Evolutionary conservation across 23 tunicate genomes (phyloP).

Genomic region (Styela plicata): DNA sequence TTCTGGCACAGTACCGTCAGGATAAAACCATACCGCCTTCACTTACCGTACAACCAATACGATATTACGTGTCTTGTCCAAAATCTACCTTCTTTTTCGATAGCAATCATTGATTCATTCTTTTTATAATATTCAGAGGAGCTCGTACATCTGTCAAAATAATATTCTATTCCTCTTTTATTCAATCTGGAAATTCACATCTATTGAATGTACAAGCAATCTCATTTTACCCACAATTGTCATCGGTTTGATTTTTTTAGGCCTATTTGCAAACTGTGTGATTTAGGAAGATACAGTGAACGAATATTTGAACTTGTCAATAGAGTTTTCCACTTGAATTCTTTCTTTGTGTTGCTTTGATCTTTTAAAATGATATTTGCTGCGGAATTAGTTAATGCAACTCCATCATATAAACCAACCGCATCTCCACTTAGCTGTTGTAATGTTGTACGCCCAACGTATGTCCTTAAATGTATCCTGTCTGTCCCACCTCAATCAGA

Average conservation of each 20-base stretch:
- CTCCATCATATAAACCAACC: no score
- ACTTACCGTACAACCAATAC: constrained; percentile 11
- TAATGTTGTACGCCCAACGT: no score
- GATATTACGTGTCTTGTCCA: constrained; percentile 4
- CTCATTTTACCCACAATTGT: constrained; percentile 17
- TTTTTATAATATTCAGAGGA: background rate
- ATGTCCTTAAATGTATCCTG: no score
- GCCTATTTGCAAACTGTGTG: no score
- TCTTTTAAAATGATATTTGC: no score
- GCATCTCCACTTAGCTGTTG: no score
- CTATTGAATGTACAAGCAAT: background rate
- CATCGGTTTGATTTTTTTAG: background rate
- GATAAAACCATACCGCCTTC: constrained; percentile 2
- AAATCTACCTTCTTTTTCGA: background rate
- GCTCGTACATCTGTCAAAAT: constrained; percentile 11
- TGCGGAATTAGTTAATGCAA: no score
- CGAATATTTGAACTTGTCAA: no score
- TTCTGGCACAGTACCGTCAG: background rate
- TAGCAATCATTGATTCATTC: background rate
- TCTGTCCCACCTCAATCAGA: no score
- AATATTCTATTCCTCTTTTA: constrained; percentile 9
- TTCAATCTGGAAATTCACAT: constrained; percentile 14
- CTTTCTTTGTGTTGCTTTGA: no score
- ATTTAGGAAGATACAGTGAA: no score
- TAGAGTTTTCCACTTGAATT: no score